Conservation (phyloP, 2,113 vertebrate genomes). For the Aramus guarauna region DNA sequence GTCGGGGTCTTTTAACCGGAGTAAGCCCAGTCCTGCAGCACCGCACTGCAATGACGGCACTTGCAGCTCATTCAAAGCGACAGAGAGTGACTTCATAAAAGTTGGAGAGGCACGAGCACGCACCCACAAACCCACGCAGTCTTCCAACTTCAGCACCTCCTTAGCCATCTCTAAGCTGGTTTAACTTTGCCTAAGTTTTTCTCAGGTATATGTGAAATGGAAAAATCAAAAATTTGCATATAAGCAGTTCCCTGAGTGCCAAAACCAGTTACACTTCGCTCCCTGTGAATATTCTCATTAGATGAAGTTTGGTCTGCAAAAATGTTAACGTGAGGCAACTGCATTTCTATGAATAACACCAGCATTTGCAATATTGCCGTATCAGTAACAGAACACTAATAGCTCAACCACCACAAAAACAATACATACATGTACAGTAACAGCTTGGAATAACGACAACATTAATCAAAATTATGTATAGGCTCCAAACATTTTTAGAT, state of each 20-base stretch:
- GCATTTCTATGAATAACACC: neutral
- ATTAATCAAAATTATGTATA: neutral
- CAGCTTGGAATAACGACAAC: neutral
- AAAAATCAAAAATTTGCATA: neutral
- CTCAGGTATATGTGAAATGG: neutral
- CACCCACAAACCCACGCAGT: accelerated
- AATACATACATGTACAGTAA: neutral
- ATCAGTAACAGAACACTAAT: neutral
- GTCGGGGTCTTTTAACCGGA: neutral
- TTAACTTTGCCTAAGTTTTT: neutral
- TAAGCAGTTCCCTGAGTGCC: neutral
- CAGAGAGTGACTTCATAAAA: neutral
- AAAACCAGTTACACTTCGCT: neutral
- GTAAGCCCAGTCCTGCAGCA: neutral
- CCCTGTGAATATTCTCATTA: neutral
- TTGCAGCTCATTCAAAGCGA: neutral
- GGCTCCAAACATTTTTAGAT: neutral
- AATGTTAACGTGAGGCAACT: neutral
- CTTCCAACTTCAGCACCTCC: neutral
- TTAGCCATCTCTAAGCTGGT: neutral
- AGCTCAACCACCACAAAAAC: neutral
- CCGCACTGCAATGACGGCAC: neutral
- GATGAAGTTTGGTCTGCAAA: neutral
- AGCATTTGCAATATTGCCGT: neutral
- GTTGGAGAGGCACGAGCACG: accelerated